These are phyloP conservation scores for Diabrotica virgifera DNA, from an alignment of 1,140 invertebrate species.

Conservation along the genomic window DNA sequence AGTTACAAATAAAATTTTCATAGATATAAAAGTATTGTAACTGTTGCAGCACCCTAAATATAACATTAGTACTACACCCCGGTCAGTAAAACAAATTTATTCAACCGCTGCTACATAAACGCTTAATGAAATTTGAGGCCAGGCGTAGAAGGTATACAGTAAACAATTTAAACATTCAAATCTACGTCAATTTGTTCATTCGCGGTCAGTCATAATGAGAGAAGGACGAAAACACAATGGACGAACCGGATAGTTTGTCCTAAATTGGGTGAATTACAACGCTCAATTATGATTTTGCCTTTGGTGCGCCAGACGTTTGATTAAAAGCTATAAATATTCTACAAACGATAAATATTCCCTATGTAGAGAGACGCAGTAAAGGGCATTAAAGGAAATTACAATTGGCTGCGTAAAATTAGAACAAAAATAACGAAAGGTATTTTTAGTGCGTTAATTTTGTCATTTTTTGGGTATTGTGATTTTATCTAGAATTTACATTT, in stretches of 20 bases:
- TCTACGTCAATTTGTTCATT: constrained; percentile 2
- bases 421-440: no score
- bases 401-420: no score
- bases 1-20: no score
- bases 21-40: background rate
- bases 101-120: background rate
- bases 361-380: no score
- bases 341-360: background rate
- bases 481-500: no score
- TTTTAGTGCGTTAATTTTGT: no score
- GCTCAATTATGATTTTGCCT: background rate
- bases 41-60: background rate
- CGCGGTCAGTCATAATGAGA: constrained; percentile 1
- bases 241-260: background rate
- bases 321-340: constrained; percentile 3
- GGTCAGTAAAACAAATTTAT: background rate
- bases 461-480: no score
- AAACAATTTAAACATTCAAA: constrained; percentile 1
- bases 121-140: background rate
- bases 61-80: background rate
- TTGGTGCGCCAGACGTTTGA: background rate
- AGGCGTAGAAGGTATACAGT: background rate
- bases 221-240: constrained; percentile 1
- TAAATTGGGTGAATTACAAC: constrained; percentile 2
- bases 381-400: no score